Evolutionary conservation across 2,888 invertebrate species (phyloP), one percentile per base, ranked within the genome.

Genomic region (Agonopterix arenella): DNA sequence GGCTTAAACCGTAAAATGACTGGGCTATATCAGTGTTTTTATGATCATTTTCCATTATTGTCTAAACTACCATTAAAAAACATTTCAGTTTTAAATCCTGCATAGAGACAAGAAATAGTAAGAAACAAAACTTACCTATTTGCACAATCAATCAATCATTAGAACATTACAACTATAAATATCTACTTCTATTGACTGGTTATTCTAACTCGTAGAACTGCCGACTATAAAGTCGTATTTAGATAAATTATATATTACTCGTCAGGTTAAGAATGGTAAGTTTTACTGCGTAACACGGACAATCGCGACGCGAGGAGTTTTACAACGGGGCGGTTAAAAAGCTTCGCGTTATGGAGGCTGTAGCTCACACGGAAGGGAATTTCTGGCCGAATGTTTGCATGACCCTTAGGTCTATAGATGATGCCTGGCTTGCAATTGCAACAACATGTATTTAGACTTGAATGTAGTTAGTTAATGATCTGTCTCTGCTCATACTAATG

Each of bases 241-340:
- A 79, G 73, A 75, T 78, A 66, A 67, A 68, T 77, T 73, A 78
- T 76, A 76, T 79, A 77, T 80, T 78, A 78, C 72, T 73, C 71
- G 67, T 68, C 70, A 63, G 70, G 57, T 68, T 63, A 75, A 80
- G 82, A 80, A 85, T 73, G 76, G 75, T 61, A 66, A 69, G 69
- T 77, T 85, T 83, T 84, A 85, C 82, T 76, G 85, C 84, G 86
- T 88, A 86, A 86, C 83, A 76, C 85, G 84, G 85, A 86, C 84
- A 83, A 84, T 83, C 73, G 78, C 73, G 71, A 76, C 71, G 77
- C 73, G 73, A 67, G 65, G 68, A 73, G 71, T 80, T 89, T 89
- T 86, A 86, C 84, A 80, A 76, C 81, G 66, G 76, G 80, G 82
- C 79, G 83, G 79, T 80, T 84, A 83, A 84, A 80, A 82, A 81